Base-by-base conservation (phyloP, 2,888 invertebrate genomes). In the Dendrolimus houi region DNA sequence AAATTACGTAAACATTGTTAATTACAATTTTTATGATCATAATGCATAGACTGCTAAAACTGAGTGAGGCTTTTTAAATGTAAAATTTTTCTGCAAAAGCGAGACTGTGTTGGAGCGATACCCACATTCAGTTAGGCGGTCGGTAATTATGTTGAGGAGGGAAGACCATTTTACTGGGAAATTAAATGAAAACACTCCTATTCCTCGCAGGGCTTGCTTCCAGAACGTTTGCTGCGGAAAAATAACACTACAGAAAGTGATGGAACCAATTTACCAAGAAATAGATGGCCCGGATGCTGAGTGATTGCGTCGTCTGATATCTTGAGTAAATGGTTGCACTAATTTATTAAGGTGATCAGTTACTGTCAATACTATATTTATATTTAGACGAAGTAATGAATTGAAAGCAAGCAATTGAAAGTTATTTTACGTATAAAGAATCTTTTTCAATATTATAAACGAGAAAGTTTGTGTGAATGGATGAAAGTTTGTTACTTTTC, bases 151-250 rank as follows among this genome's bases (percentile, higher is more conserved):
- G 78, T 77, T 77, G 78, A 79, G 75, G 79, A 82, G 79, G 76
- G 78, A 68, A 75, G 74, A 74, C 78, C 79, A 79, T 83, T 85
- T 85, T 69, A 73, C 77, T 74, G 75, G 78, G 78, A 86, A 86
- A 87, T 87, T 79, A 83, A 87, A 87, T 67, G 86, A 87, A 86
- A 87, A 86, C 86, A 86, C 80, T 77, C 71, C 74, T 64, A 29
- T 29, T 29, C 29, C 29, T 67, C 72, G 66, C 65, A 64, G 63
- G 60, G 68, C 63, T 67, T 67, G 62, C 64, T 66, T 64, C 63
- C 60, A 60, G 63, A 69, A 67, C 70, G 69, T 71, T 69, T 64
- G 66, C 59, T 56, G 66, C 62, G 59, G 62, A 68, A 73, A 72
- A 72, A 72, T 65, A 66, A 62, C 64, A 61, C 61, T 63, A 58